Evolutionary conservation across 2,797 vertebrate species (phyloP), one percentile per base, ranked within the genome.

Genomic region (Squalus acanthias): DNA sequence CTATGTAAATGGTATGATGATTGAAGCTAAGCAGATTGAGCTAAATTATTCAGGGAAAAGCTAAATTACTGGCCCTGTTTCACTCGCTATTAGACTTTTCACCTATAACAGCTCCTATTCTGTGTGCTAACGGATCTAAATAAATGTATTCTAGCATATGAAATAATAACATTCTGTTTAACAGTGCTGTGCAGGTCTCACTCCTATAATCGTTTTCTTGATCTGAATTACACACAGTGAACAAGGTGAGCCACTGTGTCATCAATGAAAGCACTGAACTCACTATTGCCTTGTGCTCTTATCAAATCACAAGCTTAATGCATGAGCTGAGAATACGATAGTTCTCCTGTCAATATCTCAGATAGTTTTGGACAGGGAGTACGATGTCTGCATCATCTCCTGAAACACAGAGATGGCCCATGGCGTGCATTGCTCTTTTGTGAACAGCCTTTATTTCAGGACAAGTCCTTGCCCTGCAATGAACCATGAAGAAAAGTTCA

Each of bases 21-120:
- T 98, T 98, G 98, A 98, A 98, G 98, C 97, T 98, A 98, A 98
- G 97, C 98, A 97, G 98, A 98, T 98, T 98, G 98, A 97, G 70
- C 94, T 95, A 95, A 95, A 95, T 95, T 76, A 95, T 95, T 95
- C 70, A 76, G 94, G 72, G 72, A 76, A 95, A 95, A 60, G 70
- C 69, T 95, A 60, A 95, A 95, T 95, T 74, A 95, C 50, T 22
- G 29, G 50, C 50, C 50, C 72, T 95, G 70, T 95, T 95, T 95
- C 94, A 74, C 72, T 60, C 26, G 7, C 94, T 95, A 74, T 95
- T 74, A 95, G 94, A 74, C 94, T 57, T 76, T 95, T 95, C 70
- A 95, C 94, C 94, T 74, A 76, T 29, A 95, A 53, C 50, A 95
- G 46, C 29, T 20, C 50, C 69, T 76, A 74, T 29, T 57, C 60